A percentile compares a stretch with the other conserved stretches of the same genome.
phyloP scores from a whole-genome alignment of 2,888 invertebrate species.

The Theristus sp. region DNA sequence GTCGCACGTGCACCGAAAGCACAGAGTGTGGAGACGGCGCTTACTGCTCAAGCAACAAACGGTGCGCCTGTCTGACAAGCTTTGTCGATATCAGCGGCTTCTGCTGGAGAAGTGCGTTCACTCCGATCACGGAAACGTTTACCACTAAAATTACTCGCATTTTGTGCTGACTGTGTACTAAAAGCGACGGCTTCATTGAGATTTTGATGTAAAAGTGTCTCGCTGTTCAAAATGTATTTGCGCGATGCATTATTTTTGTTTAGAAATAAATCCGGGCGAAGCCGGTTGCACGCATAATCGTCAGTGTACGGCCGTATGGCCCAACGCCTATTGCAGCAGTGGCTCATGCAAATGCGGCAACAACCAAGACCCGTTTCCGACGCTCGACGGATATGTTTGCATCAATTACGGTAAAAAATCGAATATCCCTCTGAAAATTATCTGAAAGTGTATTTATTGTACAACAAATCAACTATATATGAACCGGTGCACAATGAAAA shows the following conservation, averaged over 20 bases:
- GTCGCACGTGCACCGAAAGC: background rate
- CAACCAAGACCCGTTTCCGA: background rate
- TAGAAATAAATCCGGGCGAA: constrained; percentile 27
- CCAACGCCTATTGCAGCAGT: constrained; percentile 23
- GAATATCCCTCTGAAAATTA: no score
- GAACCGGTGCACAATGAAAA: no score
- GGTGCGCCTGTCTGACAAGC: background rate
- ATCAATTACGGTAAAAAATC: background rate
- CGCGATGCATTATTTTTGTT: constrained; percentile 1
- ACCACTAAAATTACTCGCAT: no score
- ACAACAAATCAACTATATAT: no score
- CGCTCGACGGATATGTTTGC: constrained; percentile 2
- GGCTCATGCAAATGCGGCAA: constrained; percentile 3
- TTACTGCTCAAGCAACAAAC: background rate
- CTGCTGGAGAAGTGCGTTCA: background rate
- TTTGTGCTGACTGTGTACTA: background rate
- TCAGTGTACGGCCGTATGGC: constrained; percentile 26
- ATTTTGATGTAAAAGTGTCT: background rate
- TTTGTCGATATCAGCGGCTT: background rate
- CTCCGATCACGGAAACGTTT: no score
- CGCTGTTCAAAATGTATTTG: background rate
- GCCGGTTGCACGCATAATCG: constrained; percentile 25
- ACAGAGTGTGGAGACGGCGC: background rate
- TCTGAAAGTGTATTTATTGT: no score
- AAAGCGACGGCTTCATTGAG: background rate